A percentile compares a stretch with the other conserved stretches of the same genome.
Evolutionary conservation across 2,888 invertebrate genomes (phyloP).

Genomic region (Rhingia campestris): DNA sequence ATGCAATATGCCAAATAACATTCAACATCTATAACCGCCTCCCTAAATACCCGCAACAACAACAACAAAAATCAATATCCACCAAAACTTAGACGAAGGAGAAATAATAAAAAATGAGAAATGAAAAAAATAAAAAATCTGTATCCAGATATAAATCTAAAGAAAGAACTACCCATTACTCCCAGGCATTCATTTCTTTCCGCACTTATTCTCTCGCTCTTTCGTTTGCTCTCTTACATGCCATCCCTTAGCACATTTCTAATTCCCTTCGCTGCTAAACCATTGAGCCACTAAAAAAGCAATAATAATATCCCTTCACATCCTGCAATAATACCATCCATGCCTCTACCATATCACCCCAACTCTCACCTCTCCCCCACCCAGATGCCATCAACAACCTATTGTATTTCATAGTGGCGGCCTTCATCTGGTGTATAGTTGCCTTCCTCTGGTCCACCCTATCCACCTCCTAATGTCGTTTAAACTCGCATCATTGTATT

Average conservation of each 20-base stretch:
- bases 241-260: constrained; percentile 63
- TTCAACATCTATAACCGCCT: constrained; percentile 1
- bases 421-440: constrained; percentile 59
- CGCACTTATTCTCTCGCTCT: constrained; percentile 25
- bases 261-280: constrained; percentile 72
- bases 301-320: constrained; percentile 74
- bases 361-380: constrained; percentile 6
- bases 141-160: constrained; percentile 67
- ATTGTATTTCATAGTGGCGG: constrained; percentile 59
- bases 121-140: constrained; percentile 51
- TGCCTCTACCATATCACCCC: not conserved
- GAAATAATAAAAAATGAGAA: constrained; percentile 24
- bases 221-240: not conserved
- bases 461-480: constrained; percentile 70
- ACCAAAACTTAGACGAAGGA: constrained; percentile 62
- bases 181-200: constrained; percentile 60
- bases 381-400: constrained; percentile 59
- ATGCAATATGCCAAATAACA: constrained; percentile 31
- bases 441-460: constrained; percentile 5
- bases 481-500: constrained; percentile 74
- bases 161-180: constrained; percentile 72
- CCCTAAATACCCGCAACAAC: constrained; percentile 32
- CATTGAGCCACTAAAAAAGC: constrained; percentile 74
- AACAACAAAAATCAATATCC: constrained; percentile 71
- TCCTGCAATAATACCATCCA: constrained; percentile 66